Evolutionary conservation across 1,140 invertebrate species (phyloP).

Genomic region (Episyrphus balteatus): DNA sequence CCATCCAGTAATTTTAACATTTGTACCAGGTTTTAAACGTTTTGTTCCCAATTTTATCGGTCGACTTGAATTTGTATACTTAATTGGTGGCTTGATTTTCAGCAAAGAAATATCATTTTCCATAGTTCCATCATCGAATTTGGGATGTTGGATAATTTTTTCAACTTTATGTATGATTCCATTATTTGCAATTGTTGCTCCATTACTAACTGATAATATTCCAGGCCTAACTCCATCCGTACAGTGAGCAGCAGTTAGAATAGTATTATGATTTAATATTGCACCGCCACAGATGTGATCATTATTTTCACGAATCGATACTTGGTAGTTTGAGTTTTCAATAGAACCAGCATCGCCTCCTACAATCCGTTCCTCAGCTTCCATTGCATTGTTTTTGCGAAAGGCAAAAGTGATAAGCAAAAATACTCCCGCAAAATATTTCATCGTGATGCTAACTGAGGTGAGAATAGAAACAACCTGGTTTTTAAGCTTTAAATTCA

Average conservation of each 20-base stretch:
- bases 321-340: conserved; percentile 41
- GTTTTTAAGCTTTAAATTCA: too few relatives aligned
- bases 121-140: neutral
- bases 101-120: neutral
- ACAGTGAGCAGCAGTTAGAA: conserved; percentile 46
- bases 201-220: neutral
- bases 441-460: too few relatives aligned
- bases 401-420: too few relatives aligned
- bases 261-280: conserved; percentile 35
- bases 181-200: neutral
- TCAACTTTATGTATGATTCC: neutral
- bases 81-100: neutral
- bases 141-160: neutral
- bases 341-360: conserved; percentile 37
- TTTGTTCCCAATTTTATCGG: neutral
- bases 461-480: too few relatives aligned
- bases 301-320: conserved; percentile 37
- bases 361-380: conserved; percentile 35
- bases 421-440: too few relatives aligned
- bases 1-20: conserved; percentile 1
- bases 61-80: neutral
- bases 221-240: neutral
- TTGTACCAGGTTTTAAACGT: neutral
- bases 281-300: conserved; percentile 40
- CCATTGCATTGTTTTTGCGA: too few relatives aligned